phyloP scores from a whole-genome alignment of 2,888 invertebrate species.

The Phaonia tiefii region DNA sequence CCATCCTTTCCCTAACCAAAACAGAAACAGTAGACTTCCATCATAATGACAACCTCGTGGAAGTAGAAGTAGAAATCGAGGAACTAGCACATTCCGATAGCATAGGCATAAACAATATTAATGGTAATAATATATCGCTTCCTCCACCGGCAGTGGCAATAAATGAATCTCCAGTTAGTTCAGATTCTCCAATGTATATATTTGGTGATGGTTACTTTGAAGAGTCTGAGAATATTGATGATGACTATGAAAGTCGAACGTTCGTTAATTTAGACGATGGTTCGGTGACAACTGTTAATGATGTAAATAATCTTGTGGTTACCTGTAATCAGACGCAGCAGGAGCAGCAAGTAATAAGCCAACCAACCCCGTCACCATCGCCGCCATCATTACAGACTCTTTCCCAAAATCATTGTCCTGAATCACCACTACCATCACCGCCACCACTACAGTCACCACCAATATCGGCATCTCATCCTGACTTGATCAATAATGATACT shows the following conservation, averaged over 20 bases:
- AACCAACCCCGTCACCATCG: not conserved
- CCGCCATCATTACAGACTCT: not conserved
- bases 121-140: not conserved
- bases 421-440: not conserved
- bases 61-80: constrained; percentile 53
- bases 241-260: constrained; percentile 52
- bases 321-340: not conserved
- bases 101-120: constrained; percentile 4
- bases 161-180: constrained; percentile 6
- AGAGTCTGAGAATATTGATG: constrained; percentile 39
- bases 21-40: constrained; percentile 5
- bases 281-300: constrained; percentile 64
- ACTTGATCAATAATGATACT: constrained; percentile 34
- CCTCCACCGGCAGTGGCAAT: not conserved
- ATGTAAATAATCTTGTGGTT: constrained; percentile 20
- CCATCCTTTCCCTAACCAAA: not conserved
- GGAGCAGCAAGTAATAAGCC: not conserved
- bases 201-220: constrained; percentile 31
- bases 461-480: not conserved
- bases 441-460: not conserved
- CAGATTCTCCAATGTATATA: not conserved
- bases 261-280: constrained; percentile 70
- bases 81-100: constrained; percentile 48
- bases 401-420: not conserved
- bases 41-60: constrained; percentile 8